Conservation (phyloP, 2,113 vertebrate species). For the Pionites leucogaster region DNA sequence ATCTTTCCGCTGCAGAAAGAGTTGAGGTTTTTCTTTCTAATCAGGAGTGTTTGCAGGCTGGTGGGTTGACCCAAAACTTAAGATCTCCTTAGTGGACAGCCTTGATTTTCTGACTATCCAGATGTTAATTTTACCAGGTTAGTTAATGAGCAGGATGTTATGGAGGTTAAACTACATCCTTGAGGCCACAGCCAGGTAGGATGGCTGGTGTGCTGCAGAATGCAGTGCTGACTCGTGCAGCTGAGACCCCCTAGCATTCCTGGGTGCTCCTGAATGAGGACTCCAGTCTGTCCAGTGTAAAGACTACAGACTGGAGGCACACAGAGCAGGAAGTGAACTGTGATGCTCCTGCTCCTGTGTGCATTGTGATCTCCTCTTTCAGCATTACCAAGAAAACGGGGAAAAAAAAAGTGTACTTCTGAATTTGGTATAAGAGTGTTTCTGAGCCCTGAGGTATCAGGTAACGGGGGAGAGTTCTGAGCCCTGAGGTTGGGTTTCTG, state of each 20-base stretch:
- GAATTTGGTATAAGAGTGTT: neutral
- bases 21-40: neutral
- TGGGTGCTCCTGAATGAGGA: neutral
- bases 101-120: neutral
- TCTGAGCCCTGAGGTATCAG: neutral
- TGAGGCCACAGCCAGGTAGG: neutral
- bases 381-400: neutral
- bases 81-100: neutral
- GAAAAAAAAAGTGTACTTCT: neutral
- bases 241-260: neutral
- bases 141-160: neutral
- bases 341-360: neutral
- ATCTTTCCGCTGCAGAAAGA: neutral
- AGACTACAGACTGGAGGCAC: neutral
- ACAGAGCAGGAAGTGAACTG: neutral
- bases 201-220: neutral
- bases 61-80: neutral
- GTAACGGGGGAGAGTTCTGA: slow-evolving; percentile 8
- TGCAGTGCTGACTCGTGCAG: neutral
- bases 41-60: neutral
- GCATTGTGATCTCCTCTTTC: neutral
- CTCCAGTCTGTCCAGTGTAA: neutral
- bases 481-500: slow-evolving; percentile 34
- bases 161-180: neutral
- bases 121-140: neutral